phyloP scores from a whole-genome alignment of 2,113 vertebrate species.

The Paradisaea rubra region DNA sequence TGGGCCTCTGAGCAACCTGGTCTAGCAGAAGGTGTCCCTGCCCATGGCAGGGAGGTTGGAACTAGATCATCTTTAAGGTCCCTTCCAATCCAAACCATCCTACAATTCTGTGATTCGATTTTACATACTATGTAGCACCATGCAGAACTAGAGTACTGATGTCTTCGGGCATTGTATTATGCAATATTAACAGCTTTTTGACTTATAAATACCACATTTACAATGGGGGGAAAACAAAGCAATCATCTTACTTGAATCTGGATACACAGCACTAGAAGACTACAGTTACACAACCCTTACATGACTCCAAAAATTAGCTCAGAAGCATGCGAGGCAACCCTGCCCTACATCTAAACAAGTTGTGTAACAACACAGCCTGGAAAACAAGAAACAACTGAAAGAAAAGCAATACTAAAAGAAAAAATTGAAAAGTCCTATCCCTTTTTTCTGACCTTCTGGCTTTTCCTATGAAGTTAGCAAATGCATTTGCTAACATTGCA shows the following conservation, averaged over 20 bases:
- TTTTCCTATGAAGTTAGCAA: background rate
- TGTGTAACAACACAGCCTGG: background rate
- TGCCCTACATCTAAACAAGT: background rate
- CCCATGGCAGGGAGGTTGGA: background rate
- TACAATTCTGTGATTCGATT: background rate
- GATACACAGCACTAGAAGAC: background rate
- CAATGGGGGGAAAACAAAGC: accelerated
- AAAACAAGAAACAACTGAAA: background rate
- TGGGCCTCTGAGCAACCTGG: background rate
- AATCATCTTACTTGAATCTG: background rate
- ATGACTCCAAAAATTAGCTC: background rate
- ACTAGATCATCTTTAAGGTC: background rate
- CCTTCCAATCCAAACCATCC: background rate
- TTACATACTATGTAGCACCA: background rate
- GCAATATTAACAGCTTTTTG: background rate
- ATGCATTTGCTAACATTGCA: background rate
- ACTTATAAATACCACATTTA: background rate
- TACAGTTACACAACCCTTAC: background rate
- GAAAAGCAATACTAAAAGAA: background rate
- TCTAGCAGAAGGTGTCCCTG: background rate
- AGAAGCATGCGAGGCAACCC: background rate
- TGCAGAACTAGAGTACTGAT: background rate
- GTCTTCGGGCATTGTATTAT: background rate
- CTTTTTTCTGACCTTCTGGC: background rate
- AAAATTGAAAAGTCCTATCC: background rate